Percentiles rank a stretch among this genome's conserved stretches.
phyloP scores from a whole-genome alignment of 1,140 invertebrate species.

The Orchestia grillus region DNA sequence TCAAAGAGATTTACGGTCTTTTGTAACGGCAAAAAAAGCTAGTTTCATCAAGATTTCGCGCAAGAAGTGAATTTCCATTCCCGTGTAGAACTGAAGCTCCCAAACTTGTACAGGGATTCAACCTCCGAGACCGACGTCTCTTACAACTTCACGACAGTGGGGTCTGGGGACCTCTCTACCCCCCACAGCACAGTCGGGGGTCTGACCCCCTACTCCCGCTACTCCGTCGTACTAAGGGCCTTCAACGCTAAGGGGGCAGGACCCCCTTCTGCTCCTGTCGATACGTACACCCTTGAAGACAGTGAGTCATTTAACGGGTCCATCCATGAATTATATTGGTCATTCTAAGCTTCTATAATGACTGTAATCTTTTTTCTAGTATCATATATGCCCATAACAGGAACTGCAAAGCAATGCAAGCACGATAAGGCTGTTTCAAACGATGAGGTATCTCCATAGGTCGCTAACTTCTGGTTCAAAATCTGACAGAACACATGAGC shows the following conservation, averaged over 20 bases:
- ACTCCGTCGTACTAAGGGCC: slow-evolving; percentile 93
- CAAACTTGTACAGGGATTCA: background rate
- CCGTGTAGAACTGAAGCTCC: background rate
- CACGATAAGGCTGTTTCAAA: no score
- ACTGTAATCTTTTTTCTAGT: no score
- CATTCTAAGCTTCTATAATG: background rate
- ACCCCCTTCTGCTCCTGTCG: slow-evolving; percentile 84
- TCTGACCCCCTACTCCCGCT: slow-evolving; percentile 72
- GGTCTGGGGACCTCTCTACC: background rate
- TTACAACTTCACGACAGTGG: slow-evolving; percentile 59
- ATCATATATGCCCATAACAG: no score
- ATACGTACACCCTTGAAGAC: slow-evolving; percentile 85
- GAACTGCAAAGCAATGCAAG: no score
- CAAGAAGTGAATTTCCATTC: no score
- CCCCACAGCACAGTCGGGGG: slow-evolving; percentile 9
- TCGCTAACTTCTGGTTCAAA: no score
- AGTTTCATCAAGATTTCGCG: no score
- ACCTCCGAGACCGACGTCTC: background rate
- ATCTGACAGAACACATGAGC: no score
- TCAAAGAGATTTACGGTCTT: no score
- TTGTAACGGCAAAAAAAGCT: no score
- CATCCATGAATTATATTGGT: background rate
- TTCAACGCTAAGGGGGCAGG: slow-evolving; percentile 95
- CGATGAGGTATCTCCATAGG: no score
- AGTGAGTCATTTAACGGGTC: slow-evolving; percentile 70